These are phyloP conservation scores for Eurytoma adleriae DNA, from an alignment of 2,888 invertebrate species.

Conservation along the genomic window DNA sequence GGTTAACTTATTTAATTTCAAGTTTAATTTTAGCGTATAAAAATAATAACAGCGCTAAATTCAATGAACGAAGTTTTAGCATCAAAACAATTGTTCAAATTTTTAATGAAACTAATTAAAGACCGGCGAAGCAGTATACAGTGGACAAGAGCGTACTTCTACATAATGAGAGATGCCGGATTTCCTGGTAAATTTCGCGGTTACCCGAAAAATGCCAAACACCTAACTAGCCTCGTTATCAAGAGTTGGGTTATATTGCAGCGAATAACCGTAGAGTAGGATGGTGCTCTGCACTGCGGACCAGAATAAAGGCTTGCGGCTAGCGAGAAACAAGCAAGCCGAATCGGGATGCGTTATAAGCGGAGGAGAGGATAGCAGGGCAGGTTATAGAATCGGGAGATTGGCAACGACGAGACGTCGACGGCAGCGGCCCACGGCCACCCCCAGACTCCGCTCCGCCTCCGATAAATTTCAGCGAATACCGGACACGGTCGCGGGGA, in stretches of 20 bases:
- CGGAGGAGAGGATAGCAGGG: background rate
- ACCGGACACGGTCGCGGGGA: constrained; percentile 28
- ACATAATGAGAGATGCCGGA: background rate
- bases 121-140: no score
- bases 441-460: background rate
- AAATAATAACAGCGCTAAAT: no score
- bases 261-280: background rate
- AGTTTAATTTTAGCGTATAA: no score
- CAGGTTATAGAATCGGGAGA: background rate
- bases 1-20: no score
- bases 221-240: background rate
- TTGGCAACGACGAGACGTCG: constrained; percentile 19
- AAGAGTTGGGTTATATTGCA: background rate
- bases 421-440: background rate
- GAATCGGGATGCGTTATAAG: background rate
- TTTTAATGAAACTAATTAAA: no score
- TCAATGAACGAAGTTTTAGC: no score
- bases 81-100: no score
- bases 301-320: constrained; percentile 7
- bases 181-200: constrained; percentile 5
- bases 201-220: constrained; percentile 23
- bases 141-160: no score
- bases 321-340: constrained; percentile 28
- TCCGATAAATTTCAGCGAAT: constrained; percentile 54
- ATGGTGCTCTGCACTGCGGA: background rate